These are phyloP conservation scores for Crocodylus rhombifer DNA, from an alignment of 2,797 vertebrate species.

Conservation along the genomic window DNA sequence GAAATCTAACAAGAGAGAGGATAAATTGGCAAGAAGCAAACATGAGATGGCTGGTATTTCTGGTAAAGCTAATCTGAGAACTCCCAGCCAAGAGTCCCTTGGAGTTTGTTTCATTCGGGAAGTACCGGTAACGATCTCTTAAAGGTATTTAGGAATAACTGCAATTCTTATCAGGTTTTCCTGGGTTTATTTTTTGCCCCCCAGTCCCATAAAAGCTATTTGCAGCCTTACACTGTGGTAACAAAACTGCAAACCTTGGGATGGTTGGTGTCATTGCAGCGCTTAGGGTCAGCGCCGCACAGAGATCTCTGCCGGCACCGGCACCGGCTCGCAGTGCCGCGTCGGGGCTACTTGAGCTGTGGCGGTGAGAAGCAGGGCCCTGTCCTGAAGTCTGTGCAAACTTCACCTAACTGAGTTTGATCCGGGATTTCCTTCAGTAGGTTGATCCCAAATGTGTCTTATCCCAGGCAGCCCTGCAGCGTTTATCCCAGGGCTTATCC, in stretches of 20 bases:
- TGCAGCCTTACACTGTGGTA: slow-evolving; percentile 58
- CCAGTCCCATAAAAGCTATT: slow-evolving; percentile 71
- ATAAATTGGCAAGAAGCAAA: background rate
- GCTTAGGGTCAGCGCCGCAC: background rate
- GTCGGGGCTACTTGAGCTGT: no score
- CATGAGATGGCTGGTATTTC: slow-evolving; percentile 48
- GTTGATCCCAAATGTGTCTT: no score
- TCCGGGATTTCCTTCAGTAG: no score
- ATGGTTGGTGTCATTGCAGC: slow-evolving; percentile 27
- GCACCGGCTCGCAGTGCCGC: no score
- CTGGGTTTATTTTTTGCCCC: slow-evolving; percentile 58
- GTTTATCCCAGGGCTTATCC: no score
- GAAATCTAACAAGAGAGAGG: slow-evolving; percentile 47
- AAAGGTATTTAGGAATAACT: background rate
- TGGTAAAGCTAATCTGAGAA: background rate
- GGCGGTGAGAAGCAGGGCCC: no score
- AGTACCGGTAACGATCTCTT: slow-evolving; percentile 6
- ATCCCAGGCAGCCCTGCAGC: no score
- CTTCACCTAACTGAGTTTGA: no score
- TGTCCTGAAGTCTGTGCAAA: no score
- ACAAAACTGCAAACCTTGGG: slow-evolving; percentile 57
- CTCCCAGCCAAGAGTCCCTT: slow-evolving; percentile 16
- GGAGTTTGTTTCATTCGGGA: slow-evolving; percentile 69
- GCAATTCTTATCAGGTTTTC: slow-evolving; percentile 74
- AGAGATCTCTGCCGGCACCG: background rate